These are phyloP conservation scores for Pongo abelii DNA, from an alignment of 2,113 vertebrate genomes.

Conservation along the genomic window DNA sequence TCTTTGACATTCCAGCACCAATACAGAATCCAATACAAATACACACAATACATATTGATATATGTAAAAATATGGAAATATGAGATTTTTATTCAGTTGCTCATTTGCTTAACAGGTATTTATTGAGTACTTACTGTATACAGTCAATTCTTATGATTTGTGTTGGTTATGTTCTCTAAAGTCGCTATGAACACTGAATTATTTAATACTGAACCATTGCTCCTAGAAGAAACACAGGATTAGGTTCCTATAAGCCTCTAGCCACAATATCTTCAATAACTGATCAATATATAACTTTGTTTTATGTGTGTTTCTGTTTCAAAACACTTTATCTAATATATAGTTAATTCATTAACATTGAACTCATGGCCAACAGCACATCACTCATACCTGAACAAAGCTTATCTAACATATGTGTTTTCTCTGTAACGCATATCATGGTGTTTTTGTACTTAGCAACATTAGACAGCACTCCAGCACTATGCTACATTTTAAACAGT, in stretches of 20 bases:
- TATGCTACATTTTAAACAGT: not conserved
- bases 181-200: not conserved
- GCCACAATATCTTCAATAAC: not conserved
- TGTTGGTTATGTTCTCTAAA: not conserved
- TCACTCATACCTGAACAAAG: not conserved
- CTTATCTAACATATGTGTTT: not conserved
- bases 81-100: not conserved
- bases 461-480: not conserved
- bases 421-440: not conserved
- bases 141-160: not conserved
- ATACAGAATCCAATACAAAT: not conserved
- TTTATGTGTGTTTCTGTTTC: conserved; percentile 6
- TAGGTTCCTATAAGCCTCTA: not conserved
- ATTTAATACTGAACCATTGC: not conserved
- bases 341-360: not conserved
- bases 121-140: not conserved
- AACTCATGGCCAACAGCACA: not conserved
- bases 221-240: not conserved
- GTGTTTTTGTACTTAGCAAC: not conserved
- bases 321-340: not conserved
- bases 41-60: not conserved
- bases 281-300: not conserved
- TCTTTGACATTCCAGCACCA: not conserved
- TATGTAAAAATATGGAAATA: not conserved
- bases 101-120: not conserved